Base-by-base conservation (phyloP, 1,140 invertebrate genomes). In the Drosophila pandora region DNA sequence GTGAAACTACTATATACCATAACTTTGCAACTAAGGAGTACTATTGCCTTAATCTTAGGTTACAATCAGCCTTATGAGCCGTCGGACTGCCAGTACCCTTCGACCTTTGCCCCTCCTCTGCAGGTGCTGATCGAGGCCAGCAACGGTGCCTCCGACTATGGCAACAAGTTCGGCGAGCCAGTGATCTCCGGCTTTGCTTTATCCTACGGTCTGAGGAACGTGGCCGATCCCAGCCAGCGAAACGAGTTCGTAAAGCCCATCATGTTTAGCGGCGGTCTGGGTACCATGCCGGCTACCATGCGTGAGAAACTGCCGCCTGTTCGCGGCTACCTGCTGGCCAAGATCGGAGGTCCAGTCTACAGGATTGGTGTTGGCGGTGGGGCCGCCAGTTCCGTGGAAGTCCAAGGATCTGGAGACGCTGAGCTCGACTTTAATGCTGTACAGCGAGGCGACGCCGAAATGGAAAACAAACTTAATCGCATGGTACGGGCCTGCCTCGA, bases 151-250 rank as follows among this genome's bases (percentile, higher is more conserved):
- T 99, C 98, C 0, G 98, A 99, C 92, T 99, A 99, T 93, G 98
- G 98, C 4, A 99, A 99, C 91, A 99, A 99, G 93, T 99, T 99
- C 93, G 98, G 98, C 1, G 98, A 99, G 92, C 98, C 98, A 2
- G 93, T 99, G 2, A 94, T 99, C 57, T 92, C 93, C 80, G 98
- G 98, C 23, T 99, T 99, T 92, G 95, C 96, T 0, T 94, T 98
- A 57, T 97, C 98, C 1, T 99, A 97, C 92, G 98, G 98, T 7
- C 92, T 97, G 79, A 92, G 93, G 0, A 94, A 96, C 80, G 91
- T 92, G 0, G 77, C 69, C 0, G 34, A 56, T 13, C 90, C 92
- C 37, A 94, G 94, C 32, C 94, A 95, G 71, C 92, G 98, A 54
- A 94, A 97, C 61, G 98, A 99, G 92, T 99, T 96, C 93, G 96